These are phyloP conservation scores for Rhineura floridana DNA, from an alignment of 2,113 vertebrate genomes.

Conservation along the genomic window DNA sequence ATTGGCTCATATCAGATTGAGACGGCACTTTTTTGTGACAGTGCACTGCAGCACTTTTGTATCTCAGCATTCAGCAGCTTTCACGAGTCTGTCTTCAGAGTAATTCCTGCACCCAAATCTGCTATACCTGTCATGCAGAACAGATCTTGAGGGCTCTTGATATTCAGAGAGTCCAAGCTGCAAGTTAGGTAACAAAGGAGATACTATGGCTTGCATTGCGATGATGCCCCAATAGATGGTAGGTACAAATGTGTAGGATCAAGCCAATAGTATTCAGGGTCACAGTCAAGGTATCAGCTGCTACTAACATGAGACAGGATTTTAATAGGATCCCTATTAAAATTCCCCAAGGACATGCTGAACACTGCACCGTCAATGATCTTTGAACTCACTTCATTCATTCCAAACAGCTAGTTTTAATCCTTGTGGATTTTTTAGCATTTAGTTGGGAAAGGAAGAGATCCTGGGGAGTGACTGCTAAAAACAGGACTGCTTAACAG, in stretches of 20 bases:
- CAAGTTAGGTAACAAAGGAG: neutral
- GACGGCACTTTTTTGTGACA: neutral
- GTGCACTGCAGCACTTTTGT: neutral
- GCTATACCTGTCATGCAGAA: neutral
- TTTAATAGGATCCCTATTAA: neutral
- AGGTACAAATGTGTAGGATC: neutral
- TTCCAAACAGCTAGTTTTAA: neutral
- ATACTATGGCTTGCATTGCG: neutral
- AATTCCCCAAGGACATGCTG: neutral
- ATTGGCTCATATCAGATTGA: neutral
- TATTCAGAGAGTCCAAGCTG: neutral
- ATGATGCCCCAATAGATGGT: neutral
- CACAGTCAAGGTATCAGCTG: neutral
- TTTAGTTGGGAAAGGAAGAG: neutral
- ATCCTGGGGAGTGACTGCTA: neutral
- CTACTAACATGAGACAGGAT: neutral
- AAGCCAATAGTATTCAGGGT: neutral
- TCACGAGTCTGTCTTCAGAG: neutral
- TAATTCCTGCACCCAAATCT: neutral
- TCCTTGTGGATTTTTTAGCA: neutral
- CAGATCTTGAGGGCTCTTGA: neutral
- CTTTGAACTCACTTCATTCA: neutral
- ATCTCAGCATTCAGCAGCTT: neutral
- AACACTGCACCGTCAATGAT: neutral
- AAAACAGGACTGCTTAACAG: neutral